Evolutionary conservation across 2,113 vertebrate species (phyloP), one percentile per base, ranked within the genome.

Genomic region (Lycocorax pyrrhopterus): DNA sequence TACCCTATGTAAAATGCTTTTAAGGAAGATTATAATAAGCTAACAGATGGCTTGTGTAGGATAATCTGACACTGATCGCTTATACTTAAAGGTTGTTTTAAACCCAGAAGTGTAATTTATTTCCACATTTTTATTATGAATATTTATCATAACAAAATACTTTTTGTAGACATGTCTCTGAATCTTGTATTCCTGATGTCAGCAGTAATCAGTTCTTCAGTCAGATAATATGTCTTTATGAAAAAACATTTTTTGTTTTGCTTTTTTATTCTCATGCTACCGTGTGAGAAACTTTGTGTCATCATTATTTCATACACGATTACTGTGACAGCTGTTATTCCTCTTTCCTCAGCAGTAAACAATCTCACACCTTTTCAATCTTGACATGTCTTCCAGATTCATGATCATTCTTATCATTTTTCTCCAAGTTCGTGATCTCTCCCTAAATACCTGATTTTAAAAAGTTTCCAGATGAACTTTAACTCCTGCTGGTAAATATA

Each of bases 41-140:
- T 88, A 92, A 90, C 96, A 97, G 96, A 96, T 97, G 92, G 92
- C 85, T 92, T 93, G 67, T 94, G 90, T 95, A 94, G 92, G 90
- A 94, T 96, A 92, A 93, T 94, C 79, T 92, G 88, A 94, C 59
- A 90, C 79, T 86, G 75, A 92, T 73, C 10, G 3, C 71, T 96
- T 96, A 66, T 51, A 77, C 55, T 94, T 90, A 86, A 93, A 96
- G 43, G 75, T 92, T 94, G 46, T 62, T 96, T 90, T 55, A 97
- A 95, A 84, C 83, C 67, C 63, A 69, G 72, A 84, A 92, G n/a
- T 73, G 30, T 69, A 88, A 92, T 80, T 92, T 3, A 66, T 92
- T 84, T 93, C 85, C 52, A 14, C 46, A 5, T 1, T 60, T 89
- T 95, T 89, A 85, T 91, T 93, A 62, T 7, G 39, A 46, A 52